Evolutionary conservation across 2,888 invertebrate genomes (phyloP).

Genomic region (Amaurobius ferox): DNA sequence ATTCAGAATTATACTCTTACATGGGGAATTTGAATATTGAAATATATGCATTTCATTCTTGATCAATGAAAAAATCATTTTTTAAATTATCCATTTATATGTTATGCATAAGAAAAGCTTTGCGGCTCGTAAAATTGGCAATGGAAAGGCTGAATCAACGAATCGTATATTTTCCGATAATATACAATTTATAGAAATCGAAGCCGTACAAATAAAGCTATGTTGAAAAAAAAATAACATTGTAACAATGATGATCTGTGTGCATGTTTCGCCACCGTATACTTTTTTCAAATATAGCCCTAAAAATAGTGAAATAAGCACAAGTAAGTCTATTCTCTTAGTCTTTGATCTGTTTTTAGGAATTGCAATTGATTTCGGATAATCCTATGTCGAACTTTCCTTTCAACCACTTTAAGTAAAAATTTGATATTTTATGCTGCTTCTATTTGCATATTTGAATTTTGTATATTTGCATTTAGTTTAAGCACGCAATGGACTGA

Average conservation of each 20-base stretch:
- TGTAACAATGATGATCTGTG: conserved; percentile 60
- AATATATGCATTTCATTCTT: too few relatives aligned
- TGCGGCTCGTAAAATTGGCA: background rate
- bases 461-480: background rate
- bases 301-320: background rate
- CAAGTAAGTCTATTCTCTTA: background rate
- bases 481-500: too few relatives aligned
- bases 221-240: conserved; percentile 19
- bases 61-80: too few relatives aligned
- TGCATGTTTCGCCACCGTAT: conserved; percentile 39
- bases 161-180: conserved; percentile 49
- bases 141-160: conserved; percentile 31
- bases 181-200: conserved; percentile 31
- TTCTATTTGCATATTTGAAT: too few relatives aligned
- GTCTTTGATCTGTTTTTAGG: background rate
- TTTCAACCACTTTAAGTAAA: background rate
- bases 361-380: conserved; percentile 56
- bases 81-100: too few relatives aligned
- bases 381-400: conserved; percentile 22
- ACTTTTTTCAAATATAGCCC: background rate
- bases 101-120: too few relatives aligned
- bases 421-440: background rate
- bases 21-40: too few relatives aligned
- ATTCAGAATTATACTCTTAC: too few relatives aligned
- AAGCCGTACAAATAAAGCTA: conserved; percentile 3